Evolutionary conservation across 2,797 vertebrate genomes (phyloP), one percentile per base, ranked within the genome.

Genomic region (Decapterus maruadsi): DNA sequence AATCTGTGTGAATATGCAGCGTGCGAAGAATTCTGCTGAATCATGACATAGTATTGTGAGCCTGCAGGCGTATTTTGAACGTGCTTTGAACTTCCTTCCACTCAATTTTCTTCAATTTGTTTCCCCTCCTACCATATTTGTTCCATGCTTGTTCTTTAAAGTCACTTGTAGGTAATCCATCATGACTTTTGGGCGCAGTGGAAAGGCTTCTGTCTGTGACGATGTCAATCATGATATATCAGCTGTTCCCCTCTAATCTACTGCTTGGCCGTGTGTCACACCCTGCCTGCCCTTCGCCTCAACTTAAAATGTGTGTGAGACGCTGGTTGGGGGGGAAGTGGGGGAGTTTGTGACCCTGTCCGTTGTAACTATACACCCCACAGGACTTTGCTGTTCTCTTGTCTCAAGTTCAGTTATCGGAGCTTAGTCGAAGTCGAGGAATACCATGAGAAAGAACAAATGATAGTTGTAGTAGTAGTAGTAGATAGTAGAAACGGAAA

Each of bases 361-460:
- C 68, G 72, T 62, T 48, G 92, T 92, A 92, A 93, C 82, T 75
- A 80, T 88, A 90, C 79, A 93, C 90, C 86, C 26, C 17, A 26
- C 62, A 42, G 3, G 88, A 70, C 83, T 92, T 92, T 82, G 68
- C 87, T 92, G 86, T 87, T 36, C 89, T 87, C 77, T 61, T 72
- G 88, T 90, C 83, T 92, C 88, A 85, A 84, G 87, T 90, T 92
- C 80, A 68, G 63, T 77, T 67, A 67, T 64, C 64, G 19, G 65
- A 67, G 73, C 73, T 87, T 73, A 75, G 61, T 57, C 48, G 57
- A 65, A 72, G 64, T 82, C 26, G 68, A 59, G 54, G 61, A 66
- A 80, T 75, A 59, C 59, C 46, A 57, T 29, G 57, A 75, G 22
- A 68, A 45, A 78, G 45, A 83, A 65, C 56, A 78, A 69, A 40